Evolutionary conservation across 1,140 invertebrate species (phyloP).

Genomic region (Caenorhabditis briggsae): DNA sequence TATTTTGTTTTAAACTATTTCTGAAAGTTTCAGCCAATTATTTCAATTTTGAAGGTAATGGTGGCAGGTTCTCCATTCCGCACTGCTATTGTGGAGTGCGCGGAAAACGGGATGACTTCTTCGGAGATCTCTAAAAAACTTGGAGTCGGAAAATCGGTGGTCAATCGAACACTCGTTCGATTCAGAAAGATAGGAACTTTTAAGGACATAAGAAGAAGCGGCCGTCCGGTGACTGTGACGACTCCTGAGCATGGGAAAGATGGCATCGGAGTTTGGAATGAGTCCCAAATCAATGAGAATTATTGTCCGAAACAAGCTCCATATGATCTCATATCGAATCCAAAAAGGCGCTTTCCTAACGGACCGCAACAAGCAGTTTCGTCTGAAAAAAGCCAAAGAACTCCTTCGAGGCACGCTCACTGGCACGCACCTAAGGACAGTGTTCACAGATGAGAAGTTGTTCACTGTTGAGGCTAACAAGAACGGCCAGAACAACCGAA

Average conservation of each 20-base stretch:
- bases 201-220: too few species aligned
- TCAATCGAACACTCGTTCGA: neutral
- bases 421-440: neutral
- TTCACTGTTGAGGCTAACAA: neutral
- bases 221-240: too few species aligned
- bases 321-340: neutral
- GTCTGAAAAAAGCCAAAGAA: neutral
- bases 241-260: too few species aligned
- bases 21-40: too few species aligned
- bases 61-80: too few species aligned
- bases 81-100: too few species aligned
- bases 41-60: too few species aligned
- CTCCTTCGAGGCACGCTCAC: neutral
- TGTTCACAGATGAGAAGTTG: neutral
- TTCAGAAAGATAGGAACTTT: neutral
- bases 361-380: neutral
- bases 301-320: too few species aligned
- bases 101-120: too few species aligned
- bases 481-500: neutral
- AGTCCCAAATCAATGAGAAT: too few species aligned
- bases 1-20: too few species aligned
- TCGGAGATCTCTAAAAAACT: neutral
- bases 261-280: too few species aligned
- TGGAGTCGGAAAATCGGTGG: neutral
- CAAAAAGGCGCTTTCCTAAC: conserved; percentile 10